Evolutionary conservation across 2,888 invertebrate genomes (phyloP), one percentile per base, ranked within the genome.

Genomic region (Strigamia crassipes): DNA sequence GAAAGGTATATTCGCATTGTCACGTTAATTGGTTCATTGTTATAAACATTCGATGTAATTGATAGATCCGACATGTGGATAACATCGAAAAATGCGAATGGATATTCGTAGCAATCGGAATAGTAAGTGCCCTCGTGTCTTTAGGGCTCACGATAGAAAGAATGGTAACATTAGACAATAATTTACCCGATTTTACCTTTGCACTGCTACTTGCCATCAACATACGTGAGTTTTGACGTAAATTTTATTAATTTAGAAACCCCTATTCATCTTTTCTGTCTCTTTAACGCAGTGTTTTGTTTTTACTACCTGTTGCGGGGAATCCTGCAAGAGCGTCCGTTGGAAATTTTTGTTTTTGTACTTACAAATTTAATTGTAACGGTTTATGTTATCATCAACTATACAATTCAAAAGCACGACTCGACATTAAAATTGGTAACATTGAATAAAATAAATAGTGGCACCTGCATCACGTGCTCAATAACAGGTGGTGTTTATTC

Each of bases 281-380:
- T 9, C 10, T n/a, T 27, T n/a, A 31, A 12, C 15, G 3, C 21
- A 79, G 79, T 79, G 8, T 79, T 34, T 23, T 79, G 79, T 18
- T 6, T 79, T 1, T 38, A 41, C 41, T 79, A 42, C 18, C 4
- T 79, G 9, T n/a, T 79, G 12, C 13, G 27, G 13, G 79, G 79
- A n/a, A n/a, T 79, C n/a, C 42, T 79, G 4, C 79, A 42, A 12
- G 79, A 79, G 18, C 41, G 42, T 42, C 46, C 46, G 9, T 79
- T 41, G 41, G 79, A 79, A 13, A 79, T 79, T 13, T 38, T 23
- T 41, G 79, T 79, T 13, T 79, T 79, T 79, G 15, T 79, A 15
- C n/a, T 79, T 42, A 79, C 79, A n/a, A 79, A 42, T 42, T 38
- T 79, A 41, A 42, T 41, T 21, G 79, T 79, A 21, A 79, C 42